Conservation (phyloP, 2,888 invertebrate genomes). For the Suillia variegata region DNA sequence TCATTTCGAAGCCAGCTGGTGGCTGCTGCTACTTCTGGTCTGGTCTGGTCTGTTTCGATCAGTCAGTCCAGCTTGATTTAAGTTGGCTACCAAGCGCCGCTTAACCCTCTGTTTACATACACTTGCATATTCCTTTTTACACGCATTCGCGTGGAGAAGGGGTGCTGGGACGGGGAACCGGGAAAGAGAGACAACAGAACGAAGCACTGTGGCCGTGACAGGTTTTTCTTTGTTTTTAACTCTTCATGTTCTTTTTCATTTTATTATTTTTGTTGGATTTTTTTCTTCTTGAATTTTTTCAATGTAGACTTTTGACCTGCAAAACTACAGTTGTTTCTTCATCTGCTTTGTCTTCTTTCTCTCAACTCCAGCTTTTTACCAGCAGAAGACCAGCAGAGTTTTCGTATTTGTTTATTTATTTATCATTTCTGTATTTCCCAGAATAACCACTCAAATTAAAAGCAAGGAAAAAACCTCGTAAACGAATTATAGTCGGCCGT, state of each 20-base stretch:
- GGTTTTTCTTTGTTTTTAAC: conserved; percentile 35
- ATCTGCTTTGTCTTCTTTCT: too few species aligned
- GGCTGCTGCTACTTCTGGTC: conserved; percentile 3
- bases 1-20: conserved; percentile 22
- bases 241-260: neutral
- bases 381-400: too few species aligned
- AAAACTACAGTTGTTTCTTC: conserved; percentile 20
- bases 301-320: conserved; percentile 48
- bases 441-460: too few species aligned
- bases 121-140: conserved; percentile 30
- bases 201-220: conserved; percentile 51
- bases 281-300: neutral
- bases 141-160: too few species aligned
- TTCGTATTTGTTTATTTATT: too few species aligned
- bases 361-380: too few species aligned
- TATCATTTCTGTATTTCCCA: too few species aligned
- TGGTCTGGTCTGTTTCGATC: too few species aligned
- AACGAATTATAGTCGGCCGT: too few species aligned
- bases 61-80: conserved; percentile 6
- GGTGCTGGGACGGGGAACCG: too few species aligned
- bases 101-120: conserved; percentile 25
- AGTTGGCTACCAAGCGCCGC: conserved; percentile 27
- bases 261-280: neutral
- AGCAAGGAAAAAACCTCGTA: too few species aligned
- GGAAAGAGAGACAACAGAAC: too few species aligned